Base-by-base conservation (phyloP, 2,888 invertebrate species). In the Leptopilina myrica region DNA sequence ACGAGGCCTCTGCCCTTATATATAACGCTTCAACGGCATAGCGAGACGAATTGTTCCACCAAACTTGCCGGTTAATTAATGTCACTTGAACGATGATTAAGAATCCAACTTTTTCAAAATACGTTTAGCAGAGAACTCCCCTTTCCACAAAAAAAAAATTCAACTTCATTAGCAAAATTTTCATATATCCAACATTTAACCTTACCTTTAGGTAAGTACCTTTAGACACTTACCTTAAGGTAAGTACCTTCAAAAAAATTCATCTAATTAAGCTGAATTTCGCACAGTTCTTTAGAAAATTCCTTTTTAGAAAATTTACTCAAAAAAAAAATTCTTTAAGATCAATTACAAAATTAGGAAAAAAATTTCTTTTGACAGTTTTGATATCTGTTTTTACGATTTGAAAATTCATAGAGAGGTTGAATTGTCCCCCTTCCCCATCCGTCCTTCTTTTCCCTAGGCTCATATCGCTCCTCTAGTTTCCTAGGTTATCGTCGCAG, bases 401-500 rank as follows among this genome's bases (percentile, higher is more conserved):
- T 33, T 33, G 33, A 33, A 33, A 46, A 8, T 56, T 56, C 56
- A 73, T 26, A 14, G 33, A 73, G 33, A 56, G 33, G 33, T 33
- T 56, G 53, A 20, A 33, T n/a, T 79, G 78, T 76, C 75, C 66
- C 5, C 33, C 33, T 5, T 3, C 33, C 3, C 33, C 33, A 33
- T 5, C 33, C 33, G 33, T 4, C 62, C 46, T 76, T 56, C 69
- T 80, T 80, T 80, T 79, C 67, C 76, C 59, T 46, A 59, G 64
- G 62, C n/a, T 43, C 64, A 15, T 56, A 59, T 73, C 53, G 69
- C 69, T 69, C n/a, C 73, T 69, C 69, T 9, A 73, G 56, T 73
- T 73, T 56, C 56, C 56, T 73, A 56, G 73, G 53, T 67, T 79
- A 78, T 78, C 80, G 81, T 79, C 79, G 76, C 75, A 76, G 79